These are phyloP conservation scores for Ferrisia virgata DNA, from an alignment of 2,888 invertebrate genomes.

Conservation along the genomic window DNA sequence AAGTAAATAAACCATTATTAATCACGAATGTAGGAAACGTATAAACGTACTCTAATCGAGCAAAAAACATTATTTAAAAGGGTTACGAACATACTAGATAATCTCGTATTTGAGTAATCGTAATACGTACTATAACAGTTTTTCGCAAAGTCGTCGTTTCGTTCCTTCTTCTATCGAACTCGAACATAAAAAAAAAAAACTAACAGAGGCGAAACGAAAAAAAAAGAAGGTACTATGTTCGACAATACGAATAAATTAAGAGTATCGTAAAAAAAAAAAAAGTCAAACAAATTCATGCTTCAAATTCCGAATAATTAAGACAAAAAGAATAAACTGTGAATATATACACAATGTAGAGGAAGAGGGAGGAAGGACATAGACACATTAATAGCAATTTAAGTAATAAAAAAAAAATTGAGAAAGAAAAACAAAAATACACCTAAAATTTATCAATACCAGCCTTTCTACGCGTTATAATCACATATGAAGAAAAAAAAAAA, in stretches of 20 bases:
- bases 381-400: not conserved
- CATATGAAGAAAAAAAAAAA: slow-evolving; percentile 33
- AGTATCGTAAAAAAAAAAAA: not conserved
- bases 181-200: not conserved
- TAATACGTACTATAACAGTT: not conserved
- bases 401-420: slow-evolving; percentile 33
- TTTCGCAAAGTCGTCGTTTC: not conserved
- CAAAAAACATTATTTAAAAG: not conserved
- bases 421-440: slow-evolving; percentile 18
- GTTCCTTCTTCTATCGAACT: not conserved
- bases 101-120: not conserved
- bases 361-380: not conserved
- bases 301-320: not conserved
- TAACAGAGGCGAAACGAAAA: not conserved
- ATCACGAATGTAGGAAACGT: not conserved
- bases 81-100: not conserved
- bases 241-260: not conserved
- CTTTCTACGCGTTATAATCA: slow-evolving; percentile 42
- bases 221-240: too few relatives aligned
- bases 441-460: slow-evolving; percentile 42
- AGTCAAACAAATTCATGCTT: not conserved
- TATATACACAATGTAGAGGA: not conserved
- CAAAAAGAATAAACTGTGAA: not conserved
- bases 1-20: not conserved
- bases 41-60: not conserved